Evolutionary conservation across 1,140 invertebrate species (phyloP), one percentile per base, ranked within the genome.

Genomic region (Drosophila sproati): DNA sequence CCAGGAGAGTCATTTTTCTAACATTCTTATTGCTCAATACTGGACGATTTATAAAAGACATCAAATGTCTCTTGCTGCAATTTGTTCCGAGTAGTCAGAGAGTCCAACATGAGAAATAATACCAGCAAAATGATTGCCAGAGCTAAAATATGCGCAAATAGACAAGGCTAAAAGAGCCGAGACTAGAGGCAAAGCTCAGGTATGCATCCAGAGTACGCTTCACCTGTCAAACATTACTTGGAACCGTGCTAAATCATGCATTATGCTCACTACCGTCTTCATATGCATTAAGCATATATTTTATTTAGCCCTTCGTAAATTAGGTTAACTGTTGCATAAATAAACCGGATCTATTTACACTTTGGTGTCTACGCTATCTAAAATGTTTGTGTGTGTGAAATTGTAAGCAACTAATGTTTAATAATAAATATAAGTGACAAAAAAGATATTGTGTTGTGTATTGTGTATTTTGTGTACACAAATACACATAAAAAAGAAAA

Each of bases 21-120:
- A 72, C 43, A 8, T 72, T 78, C 20, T 87, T 87, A 74, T 78
- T 86, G 82, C 71, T 51, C 51, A 7, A 60, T 68, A 55, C 43
- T 52, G 37, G 6, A 56, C 59, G 76, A 80, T 87, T 87, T 87
- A 72, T 82, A 82, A 87, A 73, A 66, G 61, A 66, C 67, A 88
- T 88, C 68, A 88, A 80, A 77, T 71, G 50, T 51, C 64, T 51
- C 72, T 43, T 37, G 12, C 20, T 74, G 72, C 57, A 74, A 69
- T 74, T 74, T 74, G 64, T 69, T 50, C 20, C 20, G 6, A 39
- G 37, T 43, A 61, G 60, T 43, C 20, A 20, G 20, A 20, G 20
- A 20, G 20, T 6, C 5, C 54, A 50, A 12, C 34, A 56, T 41
- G 2, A 8, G 28, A 29, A 10, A 28, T 31, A 31, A 50, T 32